Percentiles rank a stretch among this genome's conserved stretches.
These are phyloP conservation scores for Mormyrops attenuatus DNA, from an alignment of 2,797 vertebrate species.

Conservation along the genomic window DNA sequence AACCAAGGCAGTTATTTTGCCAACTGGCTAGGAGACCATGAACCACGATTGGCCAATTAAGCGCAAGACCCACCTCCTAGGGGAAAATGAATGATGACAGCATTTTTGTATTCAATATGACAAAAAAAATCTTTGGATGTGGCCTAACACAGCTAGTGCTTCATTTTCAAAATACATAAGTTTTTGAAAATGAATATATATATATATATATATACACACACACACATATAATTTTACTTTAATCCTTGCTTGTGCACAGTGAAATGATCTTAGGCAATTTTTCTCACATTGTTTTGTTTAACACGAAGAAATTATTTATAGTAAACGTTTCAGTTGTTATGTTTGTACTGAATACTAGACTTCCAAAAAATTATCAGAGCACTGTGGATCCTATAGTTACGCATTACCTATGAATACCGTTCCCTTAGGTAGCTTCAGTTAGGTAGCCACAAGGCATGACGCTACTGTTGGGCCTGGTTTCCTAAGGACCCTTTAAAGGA, in stretches of 20 bases:
- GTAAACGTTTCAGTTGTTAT: background rate
- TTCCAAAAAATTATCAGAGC: background rate
- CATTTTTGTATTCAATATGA: background rate
- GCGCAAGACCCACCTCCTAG: background rate
- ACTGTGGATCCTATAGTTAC: background rate
- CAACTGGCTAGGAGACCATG: background rate
- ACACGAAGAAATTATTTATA: background rate
- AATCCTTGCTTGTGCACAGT: background rate
- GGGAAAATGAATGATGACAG: background rate
- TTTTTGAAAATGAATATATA: background rate
- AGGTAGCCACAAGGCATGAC: background rate
- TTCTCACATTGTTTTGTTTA: background rate
- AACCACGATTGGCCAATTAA: background rate
- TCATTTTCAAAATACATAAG: background rate
- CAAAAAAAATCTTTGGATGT: background rate
- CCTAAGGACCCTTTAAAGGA: background rate
- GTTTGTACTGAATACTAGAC: background rate
- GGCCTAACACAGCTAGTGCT: background rate
- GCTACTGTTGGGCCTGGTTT: background rate
- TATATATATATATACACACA: background rate
- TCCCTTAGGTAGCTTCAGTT: background rate
- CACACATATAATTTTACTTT: background rate
- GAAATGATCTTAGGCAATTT: background rate
- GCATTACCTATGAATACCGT: background rate
- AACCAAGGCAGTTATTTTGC: constrained; percentile 2